Percentiles rank a stretch among this genome's conserved stretches.
phyloP scores from a whole-genome alignment of 1,140 invertebrate genomes.

The Lutraria rhynchaena region DNA sequence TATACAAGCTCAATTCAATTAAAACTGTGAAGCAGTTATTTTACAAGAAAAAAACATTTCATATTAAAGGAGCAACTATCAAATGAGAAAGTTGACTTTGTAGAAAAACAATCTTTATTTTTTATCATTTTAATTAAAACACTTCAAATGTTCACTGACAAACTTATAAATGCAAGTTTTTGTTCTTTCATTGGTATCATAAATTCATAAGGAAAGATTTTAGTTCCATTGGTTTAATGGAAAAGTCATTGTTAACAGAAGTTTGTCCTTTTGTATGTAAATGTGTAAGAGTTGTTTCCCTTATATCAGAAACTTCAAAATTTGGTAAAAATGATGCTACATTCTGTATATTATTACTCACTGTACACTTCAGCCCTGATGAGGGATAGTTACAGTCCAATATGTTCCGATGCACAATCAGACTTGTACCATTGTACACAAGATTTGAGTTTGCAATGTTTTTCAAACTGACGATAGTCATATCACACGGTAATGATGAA shows the following conservation, averaged over 20 bases:
- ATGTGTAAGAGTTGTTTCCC: slow-evolving; percentile 77
- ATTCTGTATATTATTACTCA: slow-evolving; percentile 25
- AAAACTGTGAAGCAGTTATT: too few relatives aligned
- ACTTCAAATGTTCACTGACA: too few relatives aligned
- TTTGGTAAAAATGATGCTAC: slow-evolving; percentile 67
- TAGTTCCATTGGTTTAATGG: slow-evolving; percentile 70
- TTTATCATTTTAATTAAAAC: too few relatives aligned
- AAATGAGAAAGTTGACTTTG: too few relatives aligned
- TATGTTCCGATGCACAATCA: slow-evolving; percentile 74
- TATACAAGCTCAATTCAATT: too few relatives aligned
- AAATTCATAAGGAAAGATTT: slow-evolving; percentile 48
- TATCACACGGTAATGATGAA: slow-evolving; percentile 73
- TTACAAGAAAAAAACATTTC: too few relatives aligned
- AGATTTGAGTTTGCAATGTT: slow-evolving; percentile 74
- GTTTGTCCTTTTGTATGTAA: slow-evolving; percentile 65
- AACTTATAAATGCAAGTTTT: too few relatives aligned
- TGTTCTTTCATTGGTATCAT: slow-evolving; percentile 25
- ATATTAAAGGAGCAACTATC: too few relatives aligned
- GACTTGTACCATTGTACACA: slow-evolving; percentile 74
- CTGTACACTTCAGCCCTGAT: slow-evolving; percentile 65
- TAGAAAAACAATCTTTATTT: too few relatives aligned
- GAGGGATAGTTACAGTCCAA: slow-evolving; percentile 72
- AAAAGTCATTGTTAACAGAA: slow-evolving; percentile 46
- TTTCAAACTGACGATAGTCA: slow-evolving; percentile 70
- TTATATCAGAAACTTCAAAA: slow-evolving; percentile 58